phyloP scores from a whole-genome alignment of 2,113 vertebrate species.

The Albula goreensis region DNA sequence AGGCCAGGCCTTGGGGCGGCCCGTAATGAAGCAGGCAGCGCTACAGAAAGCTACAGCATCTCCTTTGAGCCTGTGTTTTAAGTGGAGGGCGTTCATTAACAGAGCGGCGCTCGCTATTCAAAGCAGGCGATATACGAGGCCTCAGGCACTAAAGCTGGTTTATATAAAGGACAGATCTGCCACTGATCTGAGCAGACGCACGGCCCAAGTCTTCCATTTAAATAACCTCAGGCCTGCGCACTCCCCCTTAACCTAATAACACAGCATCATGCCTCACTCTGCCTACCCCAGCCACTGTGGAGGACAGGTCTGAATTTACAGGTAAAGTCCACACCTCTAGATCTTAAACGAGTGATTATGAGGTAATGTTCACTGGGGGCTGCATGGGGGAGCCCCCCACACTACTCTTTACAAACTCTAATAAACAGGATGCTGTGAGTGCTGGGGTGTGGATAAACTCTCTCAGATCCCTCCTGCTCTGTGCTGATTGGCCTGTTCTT shows the following conservation, averaged over 20 bases:
- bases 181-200: conserved; percentile 59
- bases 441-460: no score
- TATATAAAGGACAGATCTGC: conserved; percentile 52
- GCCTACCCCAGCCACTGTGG: not conserved
- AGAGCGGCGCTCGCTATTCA: conserved; percentile 70
- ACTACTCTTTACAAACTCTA: no score
- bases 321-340: not conserved
- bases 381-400: no score
- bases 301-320: not conserved
- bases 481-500: no score
- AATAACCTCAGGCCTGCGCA: not conserved
- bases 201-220: conserved; percentile 39
- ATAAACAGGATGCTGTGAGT: no score
- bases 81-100: conserved; percentile 74
- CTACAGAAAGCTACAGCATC: conserved; percentile 50
- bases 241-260: not conserved
- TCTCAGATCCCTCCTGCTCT: no score
- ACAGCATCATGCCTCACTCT: no score
- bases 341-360: not conserved
- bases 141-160: conserved; percentile 44
- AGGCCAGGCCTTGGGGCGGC: conserved; percentile 62
- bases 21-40: conserved; percentile 67
- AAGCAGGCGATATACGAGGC: conserved; percentile 63
- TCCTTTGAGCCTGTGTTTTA: conserved; percentile 56
- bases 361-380: not conserved